phyloP scores from a whole-genome alignment of 2,888 invertebrate genomes.

The Lochmaea crataegi region DNA sequence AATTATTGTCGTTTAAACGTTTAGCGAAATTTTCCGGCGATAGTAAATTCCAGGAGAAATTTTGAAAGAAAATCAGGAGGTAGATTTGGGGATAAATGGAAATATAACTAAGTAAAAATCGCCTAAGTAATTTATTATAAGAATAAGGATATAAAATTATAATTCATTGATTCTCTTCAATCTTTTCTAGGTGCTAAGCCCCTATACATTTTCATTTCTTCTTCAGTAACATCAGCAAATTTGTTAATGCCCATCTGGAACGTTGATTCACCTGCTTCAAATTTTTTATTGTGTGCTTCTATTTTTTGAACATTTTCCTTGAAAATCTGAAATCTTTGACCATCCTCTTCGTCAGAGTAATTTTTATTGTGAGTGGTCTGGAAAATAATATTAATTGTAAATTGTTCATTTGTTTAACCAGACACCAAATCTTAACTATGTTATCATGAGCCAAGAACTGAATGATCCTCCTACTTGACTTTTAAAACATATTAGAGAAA shows the following conservation, averaged over 20 bases:
- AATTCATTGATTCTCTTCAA: not conserved
- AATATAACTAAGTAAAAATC: too few relatives aligned
- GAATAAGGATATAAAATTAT: not conserved
- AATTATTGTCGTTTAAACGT: too few relatives aligned
- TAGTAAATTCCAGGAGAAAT: too few relatives aligned
- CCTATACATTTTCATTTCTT: slow-evolving; percentile 34
- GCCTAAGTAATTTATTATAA: too few relatives aligned
- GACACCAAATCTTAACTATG: too few relatives aligned
- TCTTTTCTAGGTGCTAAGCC: not conserved
- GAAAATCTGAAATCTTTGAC: slow-evolving; percentile 39
- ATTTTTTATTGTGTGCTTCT: slow-evolving; percentile 42
- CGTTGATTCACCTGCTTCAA: slow-evolving; percentile 37
- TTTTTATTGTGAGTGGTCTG: slow-evolving; percentile 33
- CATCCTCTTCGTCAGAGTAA: slow-evolving; percentile 41
- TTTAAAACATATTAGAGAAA: too few relatives aligned
- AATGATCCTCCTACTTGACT: too few relatives aligned
- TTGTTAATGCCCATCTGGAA: slow-evolving; percentile 39
- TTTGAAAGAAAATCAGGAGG: too few relatives aligned
- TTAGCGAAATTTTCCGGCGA: too few relatives aligned
- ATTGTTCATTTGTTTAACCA: not conserved
- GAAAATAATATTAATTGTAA: slow-evolving; percentile 12
- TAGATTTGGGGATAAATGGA: too few relatives aligned
- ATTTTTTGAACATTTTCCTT: slow-evolving; percentile 36
- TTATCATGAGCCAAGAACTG: too few relatives aligned
- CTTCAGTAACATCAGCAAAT: slow-evolving; percentile 40